Evolutionary conservation across 2,888 invertebrate genomes (phyloP).

Genomic region (Agonopterix subpropinquella): DNA sequence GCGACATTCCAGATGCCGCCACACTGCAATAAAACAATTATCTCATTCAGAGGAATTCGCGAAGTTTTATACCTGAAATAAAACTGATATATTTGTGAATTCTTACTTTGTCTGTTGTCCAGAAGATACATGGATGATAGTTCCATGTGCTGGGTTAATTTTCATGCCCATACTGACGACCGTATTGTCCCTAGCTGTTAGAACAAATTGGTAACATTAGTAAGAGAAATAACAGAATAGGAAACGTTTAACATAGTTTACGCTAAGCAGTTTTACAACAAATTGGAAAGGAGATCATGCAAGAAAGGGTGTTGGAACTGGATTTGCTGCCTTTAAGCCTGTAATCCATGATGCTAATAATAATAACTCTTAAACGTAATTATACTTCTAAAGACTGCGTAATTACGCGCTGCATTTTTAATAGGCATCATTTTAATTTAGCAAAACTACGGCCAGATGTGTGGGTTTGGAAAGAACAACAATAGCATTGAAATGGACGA

Average conservation of each 20-base stretch:
- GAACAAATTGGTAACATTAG: neutral
- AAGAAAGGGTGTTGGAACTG: neutral
- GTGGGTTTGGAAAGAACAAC: too few relatives aligned
- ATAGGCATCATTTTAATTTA: too few relatives aligned
- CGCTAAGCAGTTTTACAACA: neutral
- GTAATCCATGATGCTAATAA: too few relatives aligned
- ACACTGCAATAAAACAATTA: constrained; percentile 36
- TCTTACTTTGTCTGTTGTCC: constrained; percentile 67
- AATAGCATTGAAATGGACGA: too few relatives aligned
- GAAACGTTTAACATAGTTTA: neutral
- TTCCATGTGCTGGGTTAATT: constrained; percentile 65
- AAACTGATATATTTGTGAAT: neutral
- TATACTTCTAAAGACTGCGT: too few relatives aligned
- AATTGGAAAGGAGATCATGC: neutral
- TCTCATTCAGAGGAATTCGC: neutral
- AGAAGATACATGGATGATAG: constrained; percentile 66
- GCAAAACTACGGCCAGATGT: too few relatives aligned
- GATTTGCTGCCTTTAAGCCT: too few relatives aligned
- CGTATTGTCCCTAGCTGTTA: constrained; percentile 61
- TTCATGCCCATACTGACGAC: constrained; percentile 70
- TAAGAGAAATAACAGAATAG: neutral
- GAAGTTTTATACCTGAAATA: neutral
- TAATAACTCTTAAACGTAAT: too few relatives aligned
- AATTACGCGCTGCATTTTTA: too few relatives aligned
- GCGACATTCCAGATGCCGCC: constrained; percentile 45